Conservation (phyloP, 2,888 invertebrate genomes). For the Taenaris catops region DNA sequence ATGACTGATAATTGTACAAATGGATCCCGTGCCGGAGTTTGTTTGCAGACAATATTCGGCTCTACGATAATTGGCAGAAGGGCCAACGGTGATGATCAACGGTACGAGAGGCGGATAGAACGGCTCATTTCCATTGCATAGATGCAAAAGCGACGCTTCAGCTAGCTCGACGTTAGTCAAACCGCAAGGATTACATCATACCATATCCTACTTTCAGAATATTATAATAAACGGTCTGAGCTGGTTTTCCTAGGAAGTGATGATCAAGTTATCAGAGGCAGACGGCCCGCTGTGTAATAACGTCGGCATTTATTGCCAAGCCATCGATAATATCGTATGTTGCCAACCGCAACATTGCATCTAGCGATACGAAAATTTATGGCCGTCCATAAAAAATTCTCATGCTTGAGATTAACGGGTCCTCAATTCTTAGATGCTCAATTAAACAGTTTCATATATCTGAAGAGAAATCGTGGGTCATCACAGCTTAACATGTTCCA, state of each 20-base stretch:
- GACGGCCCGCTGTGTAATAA: conserved; percentile 15
- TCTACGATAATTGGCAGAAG: conserved; percentile 26
- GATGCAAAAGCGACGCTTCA: conserved; percentile 41
- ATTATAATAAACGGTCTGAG: conserved; percentile 19
- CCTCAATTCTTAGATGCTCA: background rate
- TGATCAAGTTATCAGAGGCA: conserved; percentile 19
- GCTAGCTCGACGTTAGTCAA: conserved; percentile 44
- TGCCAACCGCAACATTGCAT: conserved; percentile 3
- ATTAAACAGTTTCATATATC: background rate
- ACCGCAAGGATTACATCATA: conserved; percentile 37
- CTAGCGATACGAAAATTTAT: background rate
- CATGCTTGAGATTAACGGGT: background rate
- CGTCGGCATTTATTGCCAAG: conserved; percentile 14
- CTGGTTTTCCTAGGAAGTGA: conserved; percentile 44
- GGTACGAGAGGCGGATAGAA: conserved; percentile 28
- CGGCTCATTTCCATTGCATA: conserved; percentile 45
- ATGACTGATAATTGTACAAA: conserved; percentile 49
- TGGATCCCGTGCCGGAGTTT: conserved; percentile 34
- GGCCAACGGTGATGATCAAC: background rate
- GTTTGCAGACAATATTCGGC: conserved; percentile 26
- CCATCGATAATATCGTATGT: conserved; percentile 5
- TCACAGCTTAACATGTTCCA: background rate
- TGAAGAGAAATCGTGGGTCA: background rate
- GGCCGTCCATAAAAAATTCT: background rate
- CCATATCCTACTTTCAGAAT: conserved; percentile 22